A percentile compares a stretch with the other conserved stretches of the same genome.
Conservation (phyloP, 2,797 vertebrate species). For the Squalus acanthias region DNA sequence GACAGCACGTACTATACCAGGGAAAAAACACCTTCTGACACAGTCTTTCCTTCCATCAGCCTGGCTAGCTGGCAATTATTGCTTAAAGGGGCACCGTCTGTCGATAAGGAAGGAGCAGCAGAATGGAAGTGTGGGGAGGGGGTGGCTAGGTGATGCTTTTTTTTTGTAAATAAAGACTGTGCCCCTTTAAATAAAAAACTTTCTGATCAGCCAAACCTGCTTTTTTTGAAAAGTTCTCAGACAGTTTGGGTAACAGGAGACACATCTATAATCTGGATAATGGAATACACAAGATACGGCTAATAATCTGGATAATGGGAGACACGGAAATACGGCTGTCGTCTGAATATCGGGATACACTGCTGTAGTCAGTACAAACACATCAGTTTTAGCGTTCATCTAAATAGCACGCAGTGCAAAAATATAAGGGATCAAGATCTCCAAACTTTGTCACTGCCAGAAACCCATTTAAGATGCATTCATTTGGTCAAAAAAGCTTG, state of each 20-base stretch:
- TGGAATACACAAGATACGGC: neutral
- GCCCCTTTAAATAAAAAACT: conserved; percentile 21
- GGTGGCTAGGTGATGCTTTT: neutral
- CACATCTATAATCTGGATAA: neutral
- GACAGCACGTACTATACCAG: neutral
- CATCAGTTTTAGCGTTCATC: conserved; percentile 28
- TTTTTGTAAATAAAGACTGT: neutral
- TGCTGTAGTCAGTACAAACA: conserved; percentile 31
- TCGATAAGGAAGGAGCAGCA: neutral
- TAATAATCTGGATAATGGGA: neutral
- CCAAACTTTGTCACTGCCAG: neutral
- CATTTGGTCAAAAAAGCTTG: conserved; percentile 28
- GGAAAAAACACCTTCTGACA: neutral
- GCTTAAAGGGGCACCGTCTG: neutral
- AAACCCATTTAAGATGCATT: conserved; percentile 31
- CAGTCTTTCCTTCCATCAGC: neutral
- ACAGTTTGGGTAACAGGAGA: neutral
- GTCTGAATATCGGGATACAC: neutral
- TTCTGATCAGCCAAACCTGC: neutral
- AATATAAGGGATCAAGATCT: conserved; percentile 16
- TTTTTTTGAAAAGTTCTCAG: neutral
- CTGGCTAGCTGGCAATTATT: neutral
- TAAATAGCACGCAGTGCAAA: conserved; percentile 31
- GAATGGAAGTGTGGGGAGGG: neutral
- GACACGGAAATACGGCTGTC: neutral